phyloP scores from a whole-genome alignment of 2,888 invertebrate species.

The Elmis aenea region DNA sequence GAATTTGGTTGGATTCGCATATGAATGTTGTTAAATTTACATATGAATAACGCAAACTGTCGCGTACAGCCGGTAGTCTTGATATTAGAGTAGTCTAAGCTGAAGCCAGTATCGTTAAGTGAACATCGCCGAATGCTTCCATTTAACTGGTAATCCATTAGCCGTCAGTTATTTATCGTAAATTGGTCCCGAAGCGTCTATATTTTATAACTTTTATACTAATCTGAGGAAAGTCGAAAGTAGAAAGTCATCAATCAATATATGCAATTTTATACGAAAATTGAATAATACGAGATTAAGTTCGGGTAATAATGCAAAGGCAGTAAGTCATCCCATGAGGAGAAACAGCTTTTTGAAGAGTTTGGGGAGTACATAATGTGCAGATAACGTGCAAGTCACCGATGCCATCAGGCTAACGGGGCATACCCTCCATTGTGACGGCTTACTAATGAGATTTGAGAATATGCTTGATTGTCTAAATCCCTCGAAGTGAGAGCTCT shows the following conservation, averaged over 20 bases:
- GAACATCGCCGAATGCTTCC: conserved; percentile 32
- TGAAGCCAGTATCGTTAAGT: too few relatives aligned
- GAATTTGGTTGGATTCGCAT: too few relatives aligned
- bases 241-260: conserved; percentile 40
- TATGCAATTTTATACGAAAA: conserved; percentile 40
- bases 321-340: conserved; percentile 33
- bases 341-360: conserved; percentile 36
- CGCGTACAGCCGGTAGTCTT: too few relatives aligned
- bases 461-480: conserved; percentile 28
- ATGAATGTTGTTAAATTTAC: too few relatives aligned
- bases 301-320: conserved; percentile 29
- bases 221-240: conserved; percentile 31
- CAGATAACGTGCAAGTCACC: conserved; percentile 40
- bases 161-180: conserved; percentile 29
- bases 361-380: conserved; percentile 29
- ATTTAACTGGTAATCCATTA: conserved; percentile 40
- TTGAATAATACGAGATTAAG: conserved; percentile 36
- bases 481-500: conserved; percentile 24
- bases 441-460: conserved; percentile 32
- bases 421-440: conserved; percentile 26
- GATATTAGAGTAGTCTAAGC: too few relatives aligned
- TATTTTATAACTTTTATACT: conserved; percentile 34
- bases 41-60: too few relatives aligned
- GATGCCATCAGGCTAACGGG: conserved; percentile 32
- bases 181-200: conserved; percentile 28